Evolutionary conservation across 2,113 vertebrate species (phyloP).

Genomic region (Chamaetylas fuelleborni): DNA sequence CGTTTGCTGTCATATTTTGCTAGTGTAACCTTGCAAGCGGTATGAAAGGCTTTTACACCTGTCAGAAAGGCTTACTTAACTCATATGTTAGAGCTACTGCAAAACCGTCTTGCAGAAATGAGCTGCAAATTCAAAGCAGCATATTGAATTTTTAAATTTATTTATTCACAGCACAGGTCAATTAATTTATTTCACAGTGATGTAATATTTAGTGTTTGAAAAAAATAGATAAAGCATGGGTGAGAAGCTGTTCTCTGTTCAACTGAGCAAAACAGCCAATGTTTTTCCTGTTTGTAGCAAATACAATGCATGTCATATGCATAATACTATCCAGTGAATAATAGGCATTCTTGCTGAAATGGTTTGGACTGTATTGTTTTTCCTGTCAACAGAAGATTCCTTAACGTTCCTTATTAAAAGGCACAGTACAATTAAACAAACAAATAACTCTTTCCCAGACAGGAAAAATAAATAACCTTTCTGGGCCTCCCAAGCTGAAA

Average conservation of each 20-base stretch:
- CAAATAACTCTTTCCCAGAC: slow-evolving; percentile 45
- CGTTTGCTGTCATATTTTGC: slow-evolving; percentile 59
- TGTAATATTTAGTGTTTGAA: slow-evolving; percentile 66
- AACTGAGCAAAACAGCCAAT: slow-evolving; percentile 57
- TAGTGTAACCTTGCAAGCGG: slow-evolving; percentile 53
- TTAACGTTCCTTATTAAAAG: slow-evolving; percentile 45
- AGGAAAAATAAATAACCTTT: slow-evolving; percentile 51
- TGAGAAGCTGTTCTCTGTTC: slow-evolving; percentile 40
- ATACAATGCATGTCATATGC: background rate
- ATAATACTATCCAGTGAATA: background rate
- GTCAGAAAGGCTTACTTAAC: slow-evolving; percentile 70
- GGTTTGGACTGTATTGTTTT: slow-evolving; percentile 9
- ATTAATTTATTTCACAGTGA: slow-evolving; percentile 74
- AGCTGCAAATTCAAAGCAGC: slow-evolving; percentile 65
- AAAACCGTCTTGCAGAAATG: slow-evolving; percentile 26
- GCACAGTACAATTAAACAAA: slow-evolving; percentile 53
- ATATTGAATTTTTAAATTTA: slow-evolving; percentile 68
- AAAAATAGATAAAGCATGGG: slow-evolving; percentile 53
- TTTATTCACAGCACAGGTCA: slow-evolving; percentile 66
- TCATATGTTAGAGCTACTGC: slow-evolving; percentile 59
- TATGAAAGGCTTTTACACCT: slow-evolving; percentile 59
- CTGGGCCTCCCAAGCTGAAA: slow-evolving; percentile 21
- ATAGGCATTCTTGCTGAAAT: slow-evolving; percentile 7
- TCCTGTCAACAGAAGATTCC: slow-evolving; percentile 10
- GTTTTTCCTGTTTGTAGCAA: slow-evolving; percentile 19